Percentiles rank a stretch among this genome's conserved stretches.
Evolutionary conservation across 2,113 vertebrate genomes (phyloP).

Genomic region (Bubo blakistoni): DNA sequence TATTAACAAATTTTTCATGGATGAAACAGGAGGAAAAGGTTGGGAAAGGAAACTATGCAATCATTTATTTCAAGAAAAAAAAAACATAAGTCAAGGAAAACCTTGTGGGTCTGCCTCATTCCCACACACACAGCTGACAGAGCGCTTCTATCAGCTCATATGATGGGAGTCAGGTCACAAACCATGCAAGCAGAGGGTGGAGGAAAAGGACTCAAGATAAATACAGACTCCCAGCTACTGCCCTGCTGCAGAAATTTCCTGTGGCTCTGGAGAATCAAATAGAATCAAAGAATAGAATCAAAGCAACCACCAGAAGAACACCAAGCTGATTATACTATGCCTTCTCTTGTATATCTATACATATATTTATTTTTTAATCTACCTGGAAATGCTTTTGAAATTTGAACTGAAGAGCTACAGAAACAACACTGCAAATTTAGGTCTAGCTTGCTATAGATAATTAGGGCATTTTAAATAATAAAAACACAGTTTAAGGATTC

Average conservation of each 20-base stretch:
- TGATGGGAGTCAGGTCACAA: not conserved
- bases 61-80: not conserved
- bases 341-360: not conserved
- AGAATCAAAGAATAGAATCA: not conserved
- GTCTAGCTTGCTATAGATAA: not conserved
- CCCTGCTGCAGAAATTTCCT: not conserved
- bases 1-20: not conserved
- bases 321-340: not conserved
- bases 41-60: not conserved
- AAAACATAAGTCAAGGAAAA: not conserved
- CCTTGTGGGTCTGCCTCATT: not conserved
- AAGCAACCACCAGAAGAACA: not conserved
- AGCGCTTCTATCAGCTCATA: not conserved
- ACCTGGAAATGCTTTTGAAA: not conserved
- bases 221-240: not conserved
- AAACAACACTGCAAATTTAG: not conserved
- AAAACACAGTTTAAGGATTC: not conserved
- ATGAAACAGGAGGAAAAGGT: not conserved
- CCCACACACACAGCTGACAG: not conserved
- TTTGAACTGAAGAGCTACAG: not conserved
- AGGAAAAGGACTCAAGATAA: not conserved
- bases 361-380: not conserved
- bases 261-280: not conserved
- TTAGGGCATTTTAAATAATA: not conserved
- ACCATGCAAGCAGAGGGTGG: accelerated